Evolutionary conservation across 2,113 vertebrate genomes (phyloP), one percentile per base, ranked within the genome.

Genomic region (Microtus ochrogaster): DNA sequence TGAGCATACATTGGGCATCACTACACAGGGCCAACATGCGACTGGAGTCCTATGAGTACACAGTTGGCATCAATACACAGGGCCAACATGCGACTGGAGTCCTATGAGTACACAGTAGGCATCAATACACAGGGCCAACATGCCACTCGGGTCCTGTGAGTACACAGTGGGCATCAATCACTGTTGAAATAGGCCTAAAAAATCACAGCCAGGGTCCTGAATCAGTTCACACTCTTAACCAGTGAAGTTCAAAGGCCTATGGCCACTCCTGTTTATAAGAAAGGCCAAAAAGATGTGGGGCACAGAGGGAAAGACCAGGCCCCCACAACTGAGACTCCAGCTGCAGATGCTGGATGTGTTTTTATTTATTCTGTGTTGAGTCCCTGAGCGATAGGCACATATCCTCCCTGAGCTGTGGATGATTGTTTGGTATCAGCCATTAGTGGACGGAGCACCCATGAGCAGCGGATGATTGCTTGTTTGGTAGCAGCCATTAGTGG

Each of bases 381-480:
- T 30, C 7, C 58, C 73, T 65, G 28, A 1, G 36, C 47, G 14
- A 19, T 0, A 0, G 26, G 17, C 22, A 14, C 0, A 0, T 24
- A 9, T 5, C n/a, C 21, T 55, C 76, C 68, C 33, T 4, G 7
- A 17, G 36, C 55, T 52, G 36, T 7, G 6, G 83, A 13, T 28
- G 5, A 1, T 11, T 3, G 0, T 13, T 26, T 26, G 0, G 17
- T 0, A 2, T 7, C 66, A 70, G 12, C 11, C 17, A 78, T 0
- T 4, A 33, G 66, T 22, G 2, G 21, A 12, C 0, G 24, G 13
- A 2, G 0, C 0, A 0, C 2, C 1, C 63, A 44, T 44, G 44
- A 44, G 44, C 44, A 5, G 44, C 44, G 44, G 44, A 44, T 44
- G 44, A 44, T 44, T 44, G 44, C 5, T 44, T 44, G 44, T 44